Conservation (phyloP, 1,140 invertebrate genomes). For the Anadara kagoshimensis region DNA sequence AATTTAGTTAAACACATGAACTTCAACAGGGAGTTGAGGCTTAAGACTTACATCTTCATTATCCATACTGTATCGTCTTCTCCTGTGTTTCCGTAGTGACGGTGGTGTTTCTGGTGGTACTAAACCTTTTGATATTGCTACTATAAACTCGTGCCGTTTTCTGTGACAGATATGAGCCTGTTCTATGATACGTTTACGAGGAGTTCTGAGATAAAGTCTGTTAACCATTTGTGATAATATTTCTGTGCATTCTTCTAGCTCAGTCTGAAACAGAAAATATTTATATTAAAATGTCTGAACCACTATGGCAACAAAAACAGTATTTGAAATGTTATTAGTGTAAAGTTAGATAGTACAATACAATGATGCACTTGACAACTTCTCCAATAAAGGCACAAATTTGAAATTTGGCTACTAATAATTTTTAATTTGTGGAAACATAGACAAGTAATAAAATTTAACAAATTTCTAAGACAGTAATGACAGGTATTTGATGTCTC, state of each 20-base stretch:
- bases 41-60: conserved; percentile 59
- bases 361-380: no score
- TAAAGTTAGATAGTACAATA: no score
- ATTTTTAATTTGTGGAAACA: no score
- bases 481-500: no score
- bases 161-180: conserved; percentile 78
- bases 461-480: no score
- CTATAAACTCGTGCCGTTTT: conserved; percentile 81
- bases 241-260: conserved; percentile 82
- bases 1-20: background rate
- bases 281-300: no score
- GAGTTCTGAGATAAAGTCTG: conserved; percentile 80
- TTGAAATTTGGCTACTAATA: no score
- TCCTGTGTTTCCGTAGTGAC: conserved; percentile 72
- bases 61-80: conserved; percentile 64
- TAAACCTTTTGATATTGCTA: conserved; percentile 80
- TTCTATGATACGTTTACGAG: conserved; percentile 79
- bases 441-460: no score
- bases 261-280: conserved; percentile 76
- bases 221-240: conserved; percentile 82
- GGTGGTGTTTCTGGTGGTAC: conserved; percentile 82
- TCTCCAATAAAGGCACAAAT: no score
- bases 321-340: no score
- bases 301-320: background rate
- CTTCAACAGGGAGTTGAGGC: background rate